phyloP scores from a whole-genome alignment of 92 coral and sea anemone genomes.

The Zoanthus sociatus region DNA sequence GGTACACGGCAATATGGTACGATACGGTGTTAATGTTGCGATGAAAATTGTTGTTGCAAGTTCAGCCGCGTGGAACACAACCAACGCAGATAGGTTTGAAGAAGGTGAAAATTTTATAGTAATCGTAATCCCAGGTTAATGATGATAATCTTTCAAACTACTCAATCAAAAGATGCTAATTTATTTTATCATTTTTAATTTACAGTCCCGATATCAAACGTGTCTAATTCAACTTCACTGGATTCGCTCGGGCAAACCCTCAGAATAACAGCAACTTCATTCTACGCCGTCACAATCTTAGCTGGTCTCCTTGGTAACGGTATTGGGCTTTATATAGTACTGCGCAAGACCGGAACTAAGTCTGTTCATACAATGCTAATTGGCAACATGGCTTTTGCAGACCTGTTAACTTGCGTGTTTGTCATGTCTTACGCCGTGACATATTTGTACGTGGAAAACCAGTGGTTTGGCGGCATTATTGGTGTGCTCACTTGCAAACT shows the following conservation, averaged over 20 bases:
- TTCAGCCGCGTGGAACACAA: too few species aligned
- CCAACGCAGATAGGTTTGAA: too few species aligned
- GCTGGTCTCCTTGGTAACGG: constrained; percentile 55
- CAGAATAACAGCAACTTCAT: constrained; percentile 33
- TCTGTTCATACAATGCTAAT: constrained; percentile 49
- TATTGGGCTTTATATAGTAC: constrained; percentile 48
- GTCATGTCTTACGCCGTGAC: constrained; percentile 50
- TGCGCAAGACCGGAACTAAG: constrained; percentile 27
- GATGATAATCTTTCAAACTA: too few species aligned
- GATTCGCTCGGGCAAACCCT: constrained; percentile 12
- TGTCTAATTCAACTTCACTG: background rate
- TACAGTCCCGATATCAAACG: background rate
- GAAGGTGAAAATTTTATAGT: too few species aligned
- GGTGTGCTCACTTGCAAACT: constrained; percentile 51
- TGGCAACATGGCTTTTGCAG: constrained; percentile 66
- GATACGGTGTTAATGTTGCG: too few species aligned
- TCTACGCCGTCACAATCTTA: constrained; percentile 43
- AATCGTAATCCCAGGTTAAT: too few species aligned
- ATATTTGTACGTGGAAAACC: constrained; percentile 6
- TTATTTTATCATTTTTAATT: background rate
- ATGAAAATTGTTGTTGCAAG: too few species aligned
- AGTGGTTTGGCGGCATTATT: constrained; percentile 55
- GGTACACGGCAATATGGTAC: too few species aligned
- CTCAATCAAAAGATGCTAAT: background rate
- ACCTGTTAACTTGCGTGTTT: constrained; percentile 43